Conservation (phyloP, 37 sponge, comb jelly and placozoan species). For the Geodia barretti region DNA sequence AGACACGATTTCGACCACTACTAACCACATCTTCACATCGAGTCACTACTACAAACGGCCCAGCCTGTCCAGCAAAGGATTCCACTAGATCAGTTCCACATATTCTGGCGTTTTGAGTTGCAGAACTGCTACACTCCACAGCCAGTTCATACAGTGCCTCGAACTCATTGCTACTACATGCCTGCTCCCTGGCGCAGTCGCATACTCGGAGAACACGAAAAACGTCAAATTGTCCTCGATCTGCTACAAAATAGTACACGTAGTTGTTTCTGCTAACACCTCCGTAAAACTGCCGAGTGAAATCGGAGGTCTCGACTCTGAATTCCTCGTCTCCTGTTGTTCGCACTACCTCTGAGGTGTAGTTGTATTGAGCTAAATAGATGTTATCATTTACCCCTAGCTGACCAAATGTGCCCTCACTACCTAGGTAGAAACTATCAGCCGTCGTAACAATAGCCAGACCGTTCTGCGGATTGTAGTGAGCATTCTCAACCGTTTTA, state of each 20-base stretch:
- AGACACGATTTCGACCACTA: constrained; percentile 1
- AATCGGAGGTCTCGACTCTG: background rate
- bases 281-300: background rate
- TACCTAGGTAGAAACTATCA: constrained; percentile 1
- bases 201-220: constrained; percentile 17
- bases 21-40: constrained; percentile 8
- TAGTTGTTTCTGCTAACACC: constrained; percentile 7
- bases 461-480: background rate
- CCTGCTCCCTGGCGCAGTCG: background rate
- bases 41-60: constrained; percentile 6
- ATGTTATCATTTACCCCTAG: no score
- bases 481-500: background rate
- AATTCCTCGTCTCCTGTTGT: no score
- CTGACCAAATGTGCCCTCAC: no score
- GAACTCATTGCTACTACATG: background rate
- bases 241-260: constrained; percentile 2
- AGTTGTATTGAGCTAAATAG: no score
- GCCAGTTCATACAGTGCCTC: background rate
- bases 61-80: constrained; percentile 3
- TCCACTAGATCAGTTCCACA: constrained; percentile 29
- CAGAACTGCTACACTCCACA: background rate
- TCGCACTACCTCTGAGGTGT: no score
- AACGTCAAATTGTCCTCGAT: background rate
- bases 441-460: constrained; percentile 17
- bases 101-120: no score